Conservation (phyloP, 2,888 invertebrate species). For the Liposcelis brunnea region DNA sequence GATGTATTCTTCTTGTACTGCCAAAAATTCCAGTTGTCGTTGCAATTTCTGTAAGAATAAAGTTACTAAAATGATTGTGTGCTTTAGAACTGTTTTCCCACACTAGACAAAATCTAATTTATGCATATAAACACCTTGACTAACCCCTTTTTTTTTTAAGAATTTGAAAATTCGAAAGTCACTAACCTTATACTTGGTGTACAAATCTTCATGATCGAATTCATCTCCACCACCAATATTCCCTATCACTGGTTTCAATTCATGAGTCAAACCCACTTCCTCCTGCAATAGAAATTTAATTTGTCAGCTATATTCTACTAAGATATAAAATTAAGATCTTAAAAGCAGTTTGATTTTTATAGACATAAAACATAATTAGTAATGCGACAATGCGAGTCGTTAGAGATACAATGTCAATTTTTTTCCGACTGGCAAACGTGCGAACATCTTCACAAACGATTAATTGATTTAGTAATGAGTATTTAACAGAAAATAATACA, state of each 20-base stretch:
- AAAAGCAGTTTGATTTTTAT: no score
- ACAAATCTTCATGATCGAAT: constrained; percentile 79
- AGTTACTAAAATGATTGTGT: constrained; percentile 1
- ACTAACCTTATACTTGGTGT: constrained; percentile 82
- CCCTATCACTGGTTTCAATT: constrained; percentile 34
- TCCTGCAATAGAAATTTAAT: constrained; percentile 32
- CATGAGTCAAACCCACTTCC: constrained; percentile 34
- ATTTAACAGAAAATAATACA: constrained; percentile 17
- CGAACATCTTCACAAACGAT: no score
- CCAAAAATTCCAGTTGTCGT: constrained; percentile 88
- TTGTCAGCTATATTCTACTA: background rate
- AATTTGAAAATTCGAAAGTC: no score
- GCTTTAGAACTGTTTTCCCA: background rate
- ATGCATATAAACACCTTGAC: no score
- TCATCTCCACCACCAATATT: constrained; percentile 43
- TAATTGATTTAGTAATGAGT: no score
- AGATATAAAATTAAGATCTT: no score
- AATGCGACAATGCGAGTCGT: no score
- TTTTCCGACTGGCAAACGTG: no score
- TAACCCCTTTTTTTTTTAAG: no score
- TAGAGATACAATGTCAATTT: no score
- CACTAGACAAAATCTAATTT: background rate
- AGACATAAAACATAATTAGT: no score
- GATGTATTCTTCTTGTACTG: constrained; percentile 98
- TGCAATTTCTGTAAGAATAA: constrained; percentile 69